Percentiles rank a stretch among this genome's conserved stretches.
phyloP scores from a whole-genome alignment of 1,140 invertebrate species.

The Epicauta chinensis region DNA sequence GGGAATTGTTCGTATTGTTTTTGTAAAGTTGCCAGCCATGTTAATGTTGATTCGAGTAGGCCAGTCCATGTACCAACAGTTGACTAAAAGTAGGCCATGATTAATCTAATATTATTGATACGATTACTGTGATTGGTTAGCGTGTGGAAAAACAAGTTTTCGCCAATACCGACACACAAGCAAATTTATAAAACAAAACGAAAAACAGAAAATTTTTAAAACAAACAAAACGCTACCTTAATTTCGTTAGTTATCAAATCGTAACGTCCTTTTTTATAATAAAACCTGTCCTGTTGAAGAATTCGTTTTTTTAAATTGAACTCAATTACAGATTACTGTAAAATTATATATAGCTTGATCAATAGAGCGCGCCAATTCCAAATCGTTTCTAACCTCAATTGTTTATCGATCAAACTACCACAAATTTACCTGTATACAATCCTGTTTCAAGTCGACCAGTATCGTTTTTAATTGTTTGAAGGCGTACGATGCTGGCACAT shows the following conservation, averaged over 20 bases:
- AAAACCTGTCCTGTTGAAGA: conserved; percentile 5
- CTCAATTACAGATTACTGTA: too few species aligned
- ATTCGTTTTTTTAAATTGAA: neutral
- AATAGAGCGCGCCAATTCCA: too few species aligned
- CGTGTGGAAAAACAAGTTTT: too few species aligned
- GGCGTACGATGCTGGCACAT: conserved; percentile 48
- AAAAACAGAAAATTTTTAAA: neutral
- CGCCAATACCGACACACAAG: neutral
- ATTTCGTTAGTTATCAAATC: conserved; percentile 7
- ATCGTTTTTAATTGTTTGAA: conserved; percentile 38
- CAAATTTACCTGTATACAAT: conserved; percentile 32
- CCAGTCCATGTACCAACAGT: conserved; percentile 52
- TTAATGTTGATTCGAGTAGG: conserved; percentile 55
- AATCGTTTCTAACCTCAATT: too few species aligned
- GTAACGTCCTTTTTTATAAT: conserved; percentile 10
- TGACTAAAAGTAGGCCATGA: conserved; percentile 24
- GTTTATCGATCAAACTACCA: too few species aligned
- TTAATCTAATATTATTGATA: neutral
- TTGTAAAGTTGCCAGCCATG: conserved; percentile 50
- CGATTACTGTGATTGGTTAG: neutral
- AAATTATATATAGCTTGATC: too few species aligned
- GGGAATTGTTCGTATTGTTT: conserved; percentile 54
- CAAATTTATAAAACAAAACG: too few species aligned
- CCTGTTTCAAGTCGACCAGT: conserved; percentile 33
- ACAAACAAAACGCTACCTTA: conserved; percentile 9